phyloP scores from a whole-genome alignment of 1,140 invertebrate genomes.

The Helicoverpa zea region DNA sequence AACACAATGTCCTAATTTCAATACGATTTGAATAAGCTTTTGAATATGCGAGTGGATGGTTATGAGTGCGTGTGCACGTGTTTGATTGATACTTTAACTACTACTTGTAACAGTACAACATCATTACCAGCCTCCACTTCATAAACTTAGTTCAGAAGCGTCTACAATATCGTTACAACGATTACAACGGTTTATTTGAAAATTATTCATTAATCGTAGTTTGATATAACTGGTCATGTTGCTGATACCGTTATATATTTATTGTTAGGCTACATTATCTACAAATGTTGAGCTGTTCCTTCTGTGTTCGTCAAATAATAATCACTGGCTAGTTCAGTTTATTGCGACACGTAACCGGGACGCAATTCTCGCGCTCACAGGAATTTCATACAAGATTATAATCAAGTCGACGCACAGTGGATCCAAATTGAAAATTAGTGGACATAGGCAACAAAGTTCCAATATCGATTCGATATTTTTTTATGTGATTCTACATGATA shows the following conservation, averaged over 20 bases:
- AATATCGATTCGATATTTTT: too few species aligned
- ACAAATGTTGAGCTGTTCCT: neutral
- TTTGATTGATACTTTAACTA: neutral
- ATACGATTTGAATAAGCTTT: slow-evolving; percentile 11
- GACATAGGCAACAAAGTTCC: too few species aligned
- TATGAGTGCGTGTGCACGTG: neutral
- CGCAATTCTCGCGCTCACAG: slow-evolving; percentile 68
- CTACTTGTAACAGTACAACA: too few species aligned
- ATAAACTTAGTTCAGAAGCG: neutral
- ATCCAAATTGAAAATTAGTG: too few species aligned
- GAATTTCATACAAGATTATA: slow-evolving; percentile 69
- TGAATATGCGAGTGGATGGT: neutral
- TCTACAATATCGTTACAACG: neutral
- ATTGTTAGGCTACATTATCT: too few species aligned
- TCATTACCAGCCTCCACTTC: too few species aligned
- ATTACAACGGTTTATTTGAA: neutral
- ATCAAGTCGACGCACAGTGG: too few species aligned
- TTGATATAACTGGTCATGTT: too few species aligned
- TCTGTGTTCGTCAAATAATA: slow-evolving; percentile 16
- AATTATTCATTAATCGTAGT: too few species aligned
- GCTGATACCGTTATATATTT: too few species aligned
- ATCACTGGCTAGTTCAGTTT: slow-evolving; percentile 31
- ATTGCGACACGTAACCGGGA: slow-evolving; percentile 70
- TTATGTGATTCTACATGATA: too few species aligned
- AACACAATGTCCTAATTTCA: neutral